Conservation (phyloP, 2,113 vertebrate species). For the Entelurus aequoreus region DNA sequence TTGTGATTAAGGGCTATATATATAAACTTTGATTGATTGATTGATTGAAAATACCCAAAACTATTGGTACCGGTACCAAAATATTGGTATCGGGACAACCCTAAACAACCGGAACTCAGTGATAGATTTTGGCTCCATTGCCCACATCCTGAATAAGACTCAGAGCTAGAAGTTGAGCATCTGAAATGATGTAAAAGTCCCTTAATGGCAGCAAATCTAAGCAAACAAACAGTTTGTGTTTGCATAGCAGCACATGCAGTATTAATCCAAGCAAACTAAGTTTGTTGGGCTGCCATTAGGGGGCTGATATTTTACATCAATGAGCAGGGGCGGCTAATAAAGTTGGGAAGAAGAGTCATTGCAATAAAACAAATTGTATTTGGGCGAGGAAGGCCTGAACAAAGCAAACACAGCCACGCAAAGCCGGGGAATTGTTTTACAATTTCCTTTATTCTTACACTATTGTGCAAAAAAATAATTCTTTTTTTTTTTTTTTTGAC, state of each 20-base stretch:
- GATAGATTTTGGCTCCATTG: slow-evolving; percentile 47
- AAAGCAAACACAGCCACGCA: not conserved
- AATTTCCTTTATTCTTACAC: too few species aligned
- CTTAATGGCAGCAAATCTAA: slow-evolving; percentile 45
- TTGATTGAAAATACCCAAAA: too few species aligned
- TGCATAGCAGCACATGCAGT: slow-evolving; percentile 43
- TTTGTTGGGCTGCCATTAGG: slow-evolving; percentile 48
- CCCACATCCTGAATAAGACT: slow-evolving; percentile 35
- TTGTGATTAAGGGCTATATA: too few species aligned
- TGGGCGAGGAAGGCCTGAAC: not conserved
- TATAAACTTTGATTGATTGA: too few species aligned
- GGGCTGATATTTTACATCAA: slow-evolving; percentile 51
- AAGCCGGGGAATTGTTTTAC: too few species aligned
- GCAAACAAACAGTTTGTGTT: slow-evolving; percentile 44
- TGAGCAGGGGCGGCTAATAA: slow-evolving; percentile 19
- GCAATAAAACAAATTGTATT: not conserved
- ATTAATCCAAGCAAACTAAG: slow-evolving; percentile 62
- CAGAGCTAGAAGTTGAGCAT: slow-evolving; percentile 35
- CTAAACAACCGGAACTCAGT: slow-evolving; percentile 30
- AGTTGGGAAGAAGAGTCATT: slow-evolving; percentile 1
- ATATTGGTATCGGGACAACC: slow-evolving; percentile 24
- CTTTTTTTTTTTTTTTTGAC: too few species aligned
- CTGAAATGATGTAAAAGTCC: slow-evolving; percentile 53
- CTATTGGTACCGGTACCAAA: too few species aligned
- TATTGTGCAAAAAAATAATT: too few species aligned